Evolutionary conservation across 2,797 vertebrate genomes (phyloP).

Genomic region (Microctenopoma lineatum): DNA sequence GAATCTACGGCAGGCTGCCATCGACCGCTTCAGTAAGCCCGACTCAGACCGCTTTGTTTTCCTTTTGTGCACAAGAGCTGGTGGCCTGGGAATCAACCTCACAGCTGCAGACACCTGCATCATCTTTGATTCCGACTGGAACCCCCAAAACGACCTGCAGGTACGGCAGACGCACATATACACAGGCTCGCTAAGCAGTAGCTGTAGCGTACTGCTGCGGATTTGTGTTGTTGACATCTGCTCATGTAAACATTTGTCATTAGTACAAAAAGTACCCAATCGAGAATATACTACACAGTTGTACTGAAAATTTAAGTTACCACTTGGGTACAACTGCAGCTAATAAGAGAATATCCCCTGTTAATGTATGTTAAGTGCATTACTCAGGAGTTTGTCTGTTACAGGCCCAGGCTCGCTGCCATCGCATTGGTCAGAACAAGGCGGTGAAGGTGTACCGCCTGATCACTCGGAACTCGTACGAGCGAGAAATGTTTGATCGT

Average conservation of each 20-base stretch:
- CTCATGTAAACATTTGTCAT: conserved; percentile 1
- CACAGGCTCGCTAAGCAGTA: not conserved
- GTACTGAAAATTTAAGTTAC: not conserved
- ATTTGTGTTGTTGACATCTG: conserved; percentile 18
- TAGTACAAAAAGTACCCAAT: not conserved
- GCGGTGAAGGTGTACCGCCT: conserved; percentile 98
- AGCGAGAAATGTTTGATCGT: conserved; percentile 98
- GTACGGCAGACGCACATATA: conserved; percentile 69
- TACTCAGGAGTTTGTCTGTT: not conserved
- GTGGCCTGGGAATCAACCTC: conserved; percentile 96
- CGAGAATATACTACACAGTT: not conserved
- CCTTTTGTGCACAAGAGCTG: conserved; percentile 96
- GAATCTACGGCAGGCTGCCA: conserved; percentile 96
- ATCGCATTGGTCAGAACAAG: conserved; percentile 98
- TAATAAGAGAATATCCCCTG: not conserved
- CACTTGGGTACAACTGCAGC: not conserved
- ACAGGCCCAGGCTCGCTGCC: conserved; percentile 98
- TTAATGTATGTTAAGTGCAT: not conserved
- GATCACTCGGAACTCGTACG: conserved; percentile 97
- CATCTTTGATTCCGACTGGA: conserved; percentile 99
- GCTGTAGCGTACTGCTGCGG: not conserved
- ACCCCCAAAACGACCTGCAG: conserved; percentile 99
- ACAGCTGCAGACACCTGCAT: conserved; percentile 98
- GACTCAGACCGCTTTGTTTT: conserved; percentile 98
- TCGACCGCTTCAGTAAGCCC: conserved; percentile 97